A percentile compares a stretch with the other conserved stretches of the same genome.
Conservation (phyloP, 2,797 vertebrate species). For the Arctocebus calabarensis region DNA sequence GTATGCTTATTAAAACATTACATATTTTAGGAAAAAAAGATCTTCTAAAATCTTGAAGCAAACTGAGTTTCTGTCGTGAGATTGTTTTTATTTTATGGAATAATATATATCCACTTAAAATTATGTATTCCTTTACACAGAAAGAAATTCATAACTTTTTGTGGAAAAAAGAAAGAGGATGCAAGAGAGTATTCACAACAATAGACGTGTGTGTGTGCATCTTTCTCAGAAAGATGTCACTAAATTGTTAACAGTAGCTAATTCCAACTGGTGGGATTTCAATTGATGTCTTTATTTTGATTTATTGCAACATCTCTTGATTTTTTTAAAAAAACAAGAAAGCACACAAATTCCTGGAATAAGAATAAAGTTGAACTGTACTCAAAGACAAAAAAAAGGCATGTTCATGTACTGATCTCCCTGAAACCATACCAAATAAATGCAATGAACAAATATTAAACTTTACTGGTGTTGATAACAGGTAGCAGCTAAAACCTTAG, state of each 20-base stretch:
- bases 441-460: neutral
- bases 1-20: neutral
- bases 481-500: neutral
- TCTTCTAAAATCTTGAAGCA: constrained; percentile 4
- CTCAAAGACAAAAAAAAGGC: neutral
- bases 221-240: neutral
- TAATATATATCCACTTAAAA: neutral
- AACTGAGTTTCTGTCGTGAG: neutral
- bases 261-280: neutral
- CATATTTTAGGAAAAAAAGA: neutral
- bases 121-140: neutral
- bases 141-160: neutral
- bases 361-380: neutral
- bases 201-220: neutral
- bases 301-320: neutral
- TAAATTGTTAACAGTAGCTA: neutral
- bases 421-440: neutral
- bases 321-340: neutral
- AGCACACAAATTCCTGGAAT: neutral
- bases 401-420: neutral
- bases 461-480: neutral
- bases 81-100: constrained; percentile 33
- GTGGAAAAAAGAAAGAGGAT: neutral
- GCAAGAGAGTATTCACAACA: neutral
- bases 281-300: neutral